Evolutionary conservation across 2,113 vertebrate species (phyloP).

Genomic region (Athene noctua): DNA sequence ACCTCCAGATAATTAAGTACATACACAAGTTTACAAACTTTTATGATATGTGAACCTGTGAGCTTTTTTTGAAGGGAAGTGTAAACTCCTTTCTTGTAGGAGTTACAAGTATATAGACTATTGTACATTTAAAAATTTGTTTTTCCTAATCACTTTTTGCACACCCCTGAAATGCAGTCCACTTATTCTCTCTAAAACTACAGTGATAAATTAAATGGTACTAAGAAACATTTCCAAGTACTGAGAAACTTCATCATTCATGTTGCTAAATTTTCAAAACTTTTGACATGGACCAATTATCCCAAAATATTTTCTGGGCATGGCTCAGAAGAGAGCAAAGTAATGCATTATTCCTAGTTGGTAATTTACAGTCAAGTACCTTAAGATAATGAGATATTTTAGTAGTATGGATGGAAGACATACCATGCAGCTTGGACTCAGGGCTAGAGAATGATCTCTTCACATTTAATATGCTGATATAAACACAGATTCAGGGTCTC

Average conservation of each 20-base stretch:
- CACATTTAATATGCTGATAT: neutral
- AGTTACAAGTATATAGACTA: neutral
- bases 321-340: neutral
- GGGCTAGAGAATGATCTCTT: neutral
- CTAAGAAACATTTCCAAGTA: neutral
- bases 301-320: neutral
- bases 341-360: neutral
- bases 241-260: neutral
- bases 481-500: neutral
- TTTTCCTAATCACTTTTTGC: neutral
- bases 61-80: neutral
- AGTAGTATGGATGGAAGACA: neutral
- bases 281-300: neutral
- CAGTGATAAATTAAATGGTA: neutral
- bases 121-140: neutral
- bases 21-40: neutral
- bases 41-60: accelerated
- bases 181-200: neutral
- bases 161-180: neutral
- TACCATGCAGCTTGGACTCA: neutral
- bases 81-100: neutral
- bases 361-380: neutral
- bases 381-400: neutral
- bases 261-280: neutral
- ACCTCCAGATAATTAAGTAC: neutral